Conservation (phyloP, 2,888 invertebrate species). For the Epirrita christyi region DNA sequence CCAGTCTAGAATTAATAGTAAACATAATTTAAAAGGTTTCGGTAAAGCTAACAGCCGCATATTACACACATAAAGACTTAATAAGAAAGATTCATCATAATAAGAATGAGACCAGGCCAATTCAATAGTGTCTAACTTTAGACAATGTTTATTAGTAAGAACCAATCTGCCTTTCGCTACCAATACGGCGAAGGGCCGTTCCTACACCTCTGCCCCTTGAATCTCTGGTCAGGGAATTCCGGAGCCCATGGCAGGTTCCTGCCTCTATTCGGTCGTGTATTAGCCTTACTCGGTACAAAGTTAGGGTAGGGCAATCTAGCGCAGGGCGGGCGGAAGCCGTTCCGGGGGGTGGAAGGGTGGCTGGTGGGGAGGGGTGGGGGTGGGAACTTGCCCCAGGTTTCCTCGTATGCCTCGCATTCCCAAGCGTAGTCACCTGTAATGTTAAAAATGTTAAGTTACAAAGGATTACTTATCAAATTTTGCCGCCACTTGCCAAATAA, state of each 20-base stretch:
- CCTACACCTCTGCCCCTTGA: slow-evolving; percentile 70
- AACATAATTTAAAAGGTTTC: too few species aligned
- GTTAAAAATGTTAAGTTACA: neutral
- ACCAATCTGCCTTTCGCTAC: slow-evolving; percentile 44
- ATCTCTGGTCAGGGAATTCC: slow-evolving; percentile 68
- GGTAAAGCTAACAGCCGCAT: too few species aligned
- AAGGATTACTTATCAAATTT: too few species aligned
- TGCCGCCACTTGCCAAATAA: too few species aligned
- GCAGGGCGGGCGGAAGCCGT: slow-evolving; percentile 71
- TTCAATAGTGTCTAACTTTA: neutral
- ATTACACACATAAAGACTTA: too few species aligned
- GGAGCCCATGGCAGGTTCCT: slow-evolving; percentile 74
- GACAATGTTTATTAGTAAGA: neutral
- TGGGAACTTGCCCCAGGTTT: slow-evolving; percentile 68
- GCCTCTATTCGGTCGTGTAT: slow-evolving; percentile 58
- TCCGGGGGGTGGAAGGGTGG: slow-evolving; percentile 66
- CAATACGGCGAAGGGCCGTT: slow-evolving; percentile 74
- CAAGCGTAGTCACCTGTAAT: slow-evolving; percentile 68
- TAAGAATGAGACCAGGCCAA: too few species aligned
- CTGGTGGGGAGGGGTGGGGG: slow-evolving; percentile 60
- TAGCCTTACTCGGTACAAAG: slow-evolving; percentile 58
- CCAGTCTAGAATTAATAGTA: too few species aligned
- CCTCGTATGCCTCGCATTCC: slow-evolving; percentile 68
- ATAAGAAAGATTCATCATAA: too few species aligned
- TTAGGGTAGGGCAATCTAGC: slow-evolving; percentile 58